Conservation (phyloP, 2,797 vertebrate genomes). For the Eidolon dupreanum region DNA sequence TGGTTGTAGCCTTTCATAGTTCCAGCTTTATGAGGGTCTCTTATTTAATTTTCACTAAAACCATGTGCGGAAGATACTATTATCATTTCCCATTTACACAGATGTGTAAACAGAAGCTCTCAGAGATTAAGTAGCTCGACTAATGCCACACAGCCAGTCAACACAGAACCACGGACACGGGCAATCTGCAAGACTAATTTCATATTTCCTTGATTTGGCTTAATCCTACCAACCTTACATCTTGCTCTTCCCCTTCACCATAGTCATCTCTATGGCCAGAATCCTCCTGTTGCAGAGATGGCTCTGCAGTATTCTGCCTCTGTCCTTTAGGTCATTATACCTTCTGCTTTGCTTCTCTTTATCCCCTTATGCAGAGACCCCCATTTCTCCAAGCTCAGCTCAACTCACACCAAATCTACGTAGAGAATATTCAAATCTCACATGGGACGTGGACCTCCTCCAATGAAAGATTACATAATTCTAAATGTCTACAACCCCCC, state of each 20-base stretch:
- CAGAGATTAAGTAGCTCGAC: background rate
- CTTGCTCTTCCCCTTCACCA: background rate
- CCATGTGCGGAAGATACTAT: background rate
- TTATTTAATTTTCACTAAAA: background rate
- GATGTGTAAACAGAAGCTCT: background rate
- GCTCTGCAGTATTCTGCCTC: background rate
- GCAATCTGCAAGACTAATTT: background rate
- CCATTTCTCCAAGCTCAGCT: background rate
- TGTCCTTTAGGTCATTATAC: rapidly evolving
- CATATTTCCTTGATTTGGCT: no score
- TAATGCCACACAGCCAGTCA: background rate
- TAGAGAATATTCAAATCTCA: background rate
- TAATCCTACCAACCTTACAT: rapidly evolving
- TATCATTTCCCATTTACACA: background rate
- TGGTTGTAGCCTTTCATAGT: background rate
- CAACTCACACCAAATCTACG: no score
- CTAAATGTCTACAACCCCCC: background rate
- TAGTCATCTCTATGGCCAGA: background rate
- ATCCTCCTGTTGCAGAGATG: background rate
- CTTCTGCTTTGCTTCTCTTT: background rate
- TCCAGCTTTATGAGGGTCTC: background rate
- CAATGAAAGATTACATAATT: background rate
- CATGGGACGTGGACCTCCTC: background rate
- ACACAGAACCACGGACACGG: no score
- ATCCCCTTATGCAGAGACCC: background rate